These are phyloP conservation scores for Lamprotornis superbus DNA, from an alignment of 2,113 vertebrate species.

Conservation along the genomic window DNA sequence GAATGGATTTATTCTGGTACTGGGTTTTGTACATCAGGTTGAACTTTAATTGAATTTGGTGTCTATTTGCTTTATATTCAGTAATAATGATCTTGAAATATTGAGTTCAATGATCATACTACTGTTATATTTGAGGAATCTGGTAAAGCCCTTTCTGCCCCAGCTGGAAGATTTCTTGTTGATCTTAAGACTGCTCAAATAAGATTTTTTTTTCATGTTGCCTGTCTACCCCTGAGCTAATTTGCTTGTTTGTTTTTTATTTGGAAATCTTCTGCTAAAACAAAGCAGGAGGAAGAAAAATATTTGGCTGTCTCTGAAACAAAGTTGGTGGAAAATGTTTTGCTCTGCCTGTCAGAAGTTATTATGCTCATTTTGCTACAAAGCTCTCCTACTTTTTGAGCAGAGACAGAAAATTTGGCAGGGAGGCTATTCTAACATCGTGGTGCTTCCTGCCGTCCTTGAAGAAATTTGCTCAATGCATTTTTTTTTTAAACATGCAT, in stretches of 20 bases:
- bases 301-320: background rate
- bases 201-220: background rate
- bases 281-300: background rate
- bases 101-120: background rate
- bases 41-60: background rate
- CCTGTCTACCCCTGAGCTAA: background rate
- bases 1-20: background rate
- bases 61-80: background rate
- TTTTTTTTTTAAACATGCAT: background rate
- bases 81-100: background rate
- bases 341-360: conserved; percentile 23
- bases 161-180: background rate
- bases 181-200: background rate
- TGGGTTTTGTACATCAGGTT: background rate
- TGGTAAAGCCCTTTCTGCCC: background rate
- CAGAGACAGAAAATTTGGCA: background rate
- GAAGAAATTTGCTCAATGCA: background rate
- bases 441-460: background rate
- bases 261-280: conserved; percentile 10
- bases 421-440: background rate
- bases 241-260: conserved; percentile 21
- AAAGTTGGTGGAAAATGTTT: conserved; percentile 1
- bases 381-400: background rate
- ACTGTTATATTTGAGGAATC: background rate
- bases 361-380: conserved; percentile 5